A percentile compares a stretch with the other conserved stretches of the same genome.
Conservation (phyloP, 2,113 vertebrate species). For the Odocoileus hemionus region DNA sequence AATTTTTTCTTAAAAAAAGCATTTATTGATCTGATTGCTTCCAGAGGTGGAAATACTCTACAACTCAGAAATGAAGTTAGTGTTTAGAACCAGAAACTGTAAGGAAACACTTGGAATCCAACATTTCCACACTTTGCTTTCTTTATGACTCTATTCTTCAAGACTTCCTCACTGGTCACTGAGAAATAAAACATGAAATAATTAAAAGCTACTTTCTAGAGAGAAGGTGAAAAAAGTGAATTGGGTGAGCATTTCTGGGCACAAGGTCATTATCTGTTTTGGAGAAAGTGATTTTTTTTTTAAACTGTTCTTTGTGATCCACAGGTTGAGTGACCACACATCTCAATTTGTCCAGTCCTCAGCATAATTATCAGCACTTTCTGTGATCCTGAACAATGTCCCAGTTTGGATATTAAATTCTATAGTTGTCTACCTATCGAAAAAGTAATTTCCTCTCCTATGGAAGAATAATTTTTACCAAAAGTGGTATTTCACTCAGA, state of each 20-base stretch:
- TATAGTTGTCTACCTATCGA: neutral
- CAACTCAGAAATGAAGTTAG: neutral
- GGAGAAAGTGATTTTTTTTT: neutral
- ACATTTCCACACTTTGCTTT: slow-evolving; percentile 91
- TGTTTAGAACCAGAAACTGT: neutral
- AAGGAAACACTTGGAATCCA: slow-evolving; percentile 80
- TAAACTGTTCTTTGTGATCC: neutral
- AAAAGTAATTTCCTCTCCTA: neutral
- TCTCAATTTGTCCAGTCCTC: neutral
- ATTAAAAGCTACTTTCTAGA: slow-evolving; percentile 57
- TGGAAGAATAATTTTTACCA: neutral
- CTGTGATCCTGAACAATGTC: neutral
- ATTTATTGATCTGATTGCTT: neutral
- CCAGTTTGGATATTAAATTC: neutral
- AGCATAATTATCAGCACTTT: neutral
- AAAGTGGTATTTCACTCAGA: neutral
- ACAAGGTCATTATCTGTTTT: neutral
- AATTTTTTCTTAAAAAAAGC: neutral
- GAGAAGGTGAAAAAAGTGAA: neutral
- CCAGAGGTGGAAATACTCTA: neutral
- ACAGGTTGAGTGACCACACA: neutral
- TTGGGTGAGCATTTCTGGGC: neutral
- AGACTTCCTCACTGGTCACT: slow-evolving; percentile 90
- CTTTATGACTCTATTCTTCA: slow-evolving; percentile 94
- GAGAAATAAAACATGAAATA: slow-evolving; percentile 83